Conservation (phyloP, 2,888 invertebrate genomes). For the Calliphora vomitoria region DNA sequence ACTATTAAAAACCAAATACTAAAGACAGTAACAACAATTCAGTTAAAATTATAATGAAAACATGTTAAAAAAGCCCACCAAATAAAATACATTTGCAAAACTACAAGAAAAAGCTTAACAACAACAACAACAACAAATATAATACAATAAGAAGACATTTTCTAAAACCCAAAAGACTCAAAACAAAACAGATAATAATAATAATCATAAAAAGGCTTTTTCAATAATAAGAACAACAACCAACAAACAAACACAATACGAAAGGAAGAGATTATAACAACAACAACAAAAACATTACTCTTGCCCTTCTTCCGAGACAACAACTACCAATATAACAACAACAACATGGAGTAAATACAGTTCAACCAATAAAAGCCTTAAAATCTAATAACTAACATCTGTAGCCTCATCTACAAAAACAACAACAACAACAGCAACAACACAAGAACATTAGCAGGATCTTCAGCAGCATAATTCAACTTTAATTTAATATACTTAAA, state of each 20-base stretch:
- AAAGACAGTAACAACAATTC: conserved; percentile 11
- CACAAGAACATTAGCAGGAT: conserved; percentile 60
- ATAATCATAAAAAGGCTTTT: conserved; percentile 31
- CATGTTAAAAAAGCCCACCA: conserved; percentile 68
- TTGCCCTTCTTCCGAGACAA: not conserved
- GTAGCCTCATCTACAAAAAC: conserved; percentile 14
- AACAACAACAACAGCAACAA: conserved; percentile 36
- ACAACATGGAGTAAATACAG: conserved; percentile 3
- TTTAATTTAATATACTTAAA: conserved; percentile 61
- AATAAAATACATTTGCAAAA: conserved; percentile 68
- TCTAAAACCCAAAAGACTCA: conserved; percentile 63
- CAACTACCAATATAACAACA: not conserved
- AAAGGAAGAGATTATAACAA: not conserved
- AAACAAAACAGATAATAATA: not conserved
- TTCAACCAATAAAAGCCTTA: conserved; percentile 48
- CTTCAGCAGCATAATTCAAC: conserved; percentile 54
- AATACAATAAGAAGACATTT: conserved; percentile 59
- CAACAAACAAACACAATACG: not conserved
- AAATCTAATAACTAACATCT: conserved; percentile 35
- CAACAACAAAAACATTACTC: not conserved
- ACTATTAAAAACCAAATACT: conserved; percentile 36
- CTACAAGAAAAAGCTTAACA: conserved; percentile 58
- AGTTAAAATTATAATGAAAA: conserved; percentile 26
- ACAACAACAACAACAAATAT: conserved; percentile 36
- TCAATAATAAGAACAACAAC: not conserved